Percentiles rank a stretch among this genome's conserved stretches.
These are phyloP conservation scores for Pagrus major DNA, from an alignment of 2,113 vertebrate species.

Conservation along the genomic window DNA sequence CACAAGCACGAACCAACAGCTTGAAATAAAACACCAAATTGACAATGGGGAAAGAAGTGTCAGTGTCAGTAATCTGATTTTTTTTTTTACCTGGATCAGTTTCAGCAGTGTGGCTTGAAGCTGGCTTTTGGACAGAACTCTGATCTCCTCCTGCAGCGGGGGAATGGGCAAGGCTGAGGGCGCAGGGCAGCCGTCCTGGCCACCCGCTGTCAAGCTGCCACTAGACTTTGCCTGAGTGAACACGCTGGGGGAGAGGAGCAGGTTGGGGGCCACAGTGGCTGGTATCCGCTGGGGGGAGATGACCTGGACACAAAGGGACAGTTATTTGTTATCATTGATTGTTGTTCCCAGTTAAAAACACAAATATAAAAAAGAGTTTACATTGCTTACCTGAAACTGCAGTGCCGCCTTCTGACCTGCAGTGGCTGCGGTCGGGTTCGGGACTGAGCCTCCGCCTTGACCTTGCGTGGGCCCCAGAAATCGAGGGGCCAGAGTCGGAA, in stretches of 20 bases:
- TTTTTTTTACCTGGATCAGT: slow-evolving; percentile 88
- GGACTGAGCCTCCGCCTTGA: slow-evolving; percentile 51
- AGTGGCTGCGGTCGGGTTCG: slow-evolving; percentile 70
- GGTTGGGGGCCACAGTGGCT: slow-evolving; percentile 82
- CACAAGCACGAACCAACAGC: slow-evolving; percentile 43
- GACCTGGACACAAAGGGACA: slow-evolving; percentile 73
- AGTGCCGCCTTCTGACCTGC: slow-evolving; percentile 79
- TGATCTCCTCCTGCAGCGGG: slow-evolving; percentile 49
- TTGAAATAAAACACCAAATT: not conserved
- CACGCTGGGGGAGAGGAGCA: slow-evolving; percentile 91
- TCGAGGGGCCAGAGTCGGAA: slow-evolving; percentile 86
- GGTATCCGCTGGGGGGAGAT: slow-evolving; percentile 86
- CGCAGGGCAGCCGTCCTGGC: slow-evolving; percentile 48
- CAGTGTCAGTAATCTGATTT: not conserved
- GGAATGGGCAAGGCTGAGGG: slow-evolving; percentile 26
- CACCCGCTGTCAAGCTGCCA: slow-evolving; percentile 29
- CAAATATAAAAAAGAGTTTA: not conserved
- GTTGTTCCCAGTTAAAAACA: not conserved
- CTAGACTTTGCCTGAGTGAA: slow-evolving; percentile 83
- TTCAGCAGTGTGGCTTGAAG: slow-evolving; percentile 91
- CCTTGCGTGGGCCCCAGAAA: slow-evolving; percentile 76
- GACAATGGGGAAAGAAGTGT: not conserved
- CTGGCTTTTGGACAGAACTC: slow-evolving; percentile 86
- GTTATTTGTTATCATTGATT: not conserved
- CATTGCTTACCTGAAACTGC: slow-evolving; percentile 86